Evolutionary conservation across 2,113 vertebrate species (phyloP).

Genomic region (Thalassarche chlororhynchos): DNA sequence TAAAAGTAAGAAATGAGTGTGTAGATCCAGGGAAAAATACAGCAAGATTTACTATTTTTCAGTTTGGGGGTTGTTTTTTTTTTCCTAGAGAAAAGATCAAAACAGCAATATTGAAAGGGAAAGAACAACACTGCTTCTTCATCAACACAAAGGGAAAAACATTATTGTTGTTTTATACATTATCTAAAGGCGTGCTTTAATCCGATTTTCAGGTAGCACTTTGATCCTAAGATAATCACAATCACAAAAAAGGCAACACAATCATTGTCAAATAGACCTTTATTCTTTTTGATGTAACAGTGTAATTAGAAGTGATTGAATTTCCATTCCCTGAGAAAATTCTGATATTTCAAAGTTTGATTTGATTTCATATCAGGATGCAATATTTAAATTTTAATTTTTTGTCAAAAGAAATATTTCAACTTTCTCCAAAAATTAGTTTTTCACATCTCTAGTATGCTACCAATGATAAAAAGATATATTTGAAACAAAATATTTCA

Average conservation of each 20-base stretch:
- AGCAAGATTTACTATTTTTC: neutral
- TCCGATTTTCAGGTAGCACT: neutral
- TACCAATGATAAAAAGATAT: neutral
- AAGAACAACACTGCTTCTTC: neutral
- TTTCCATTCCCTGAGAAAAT: neutral
- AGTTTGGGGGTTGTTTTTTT: neutral
- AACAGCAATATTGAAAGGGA: neutral
- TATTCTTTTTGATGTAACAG: neutral
- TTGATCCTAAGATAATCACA: neutral
- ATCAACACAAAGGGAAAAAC: neutral
- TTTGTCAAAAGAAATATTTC: neutral
- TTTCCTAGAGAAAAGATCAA: neutral
- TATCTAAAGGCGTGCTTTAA: neutral
- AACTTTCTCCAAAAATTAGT: neutral
- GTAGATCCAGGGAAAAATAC: neutral
- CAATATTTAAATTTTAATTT: neutral
- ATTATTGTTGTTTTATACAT: neutral
- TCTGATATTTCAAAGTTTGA: neutral
- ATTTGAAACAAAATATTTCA: neutral
- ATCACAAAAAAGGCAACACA: neutral
- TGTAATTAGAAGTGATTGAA: neutral
- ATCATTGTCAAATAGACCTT: neutral
- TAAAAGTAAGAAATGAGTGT: neutral
- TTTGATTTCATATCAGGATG: neutral
- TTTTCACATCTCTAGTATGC: neutral